Evolutionary conservation across 2,797 vertebrate genomes (phyloP).

Genomic region (Gymnothorax javanicus): DNA sequence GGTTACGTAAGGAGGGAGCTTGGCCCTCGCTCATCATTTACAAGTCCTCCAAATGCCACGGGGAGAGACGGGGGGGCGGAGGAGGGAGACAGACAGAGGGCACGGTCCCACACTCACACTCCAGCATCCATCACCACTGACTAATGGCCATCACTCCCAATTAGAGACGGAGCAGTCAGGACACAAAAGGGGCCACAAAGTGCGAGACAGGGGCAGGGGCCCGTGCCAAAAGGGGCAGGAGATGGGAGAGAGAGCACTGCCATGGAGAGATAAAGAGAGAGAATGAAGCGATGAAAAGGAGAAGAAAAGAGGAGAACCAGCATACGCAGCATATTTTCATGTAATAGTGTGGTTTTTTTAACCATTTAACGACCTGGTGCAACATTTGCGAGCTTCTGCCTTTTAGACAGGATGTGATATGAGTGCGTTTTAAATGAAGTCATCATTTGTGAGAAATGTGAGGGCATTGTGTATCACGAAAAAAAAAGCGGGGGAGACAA

Average conservation of each 20-base stretch:
- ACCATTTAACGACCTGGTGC: not conserved
- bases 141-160: constrained; percentile 24
- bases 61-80: constrained; percentile 11
- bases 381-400: no score
- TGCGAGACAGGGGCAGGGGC: not conserved
- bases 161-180: constrained; percentile 14
- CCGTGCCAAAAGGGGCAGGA: not conserved
- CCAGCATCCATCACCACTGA: not conserved
- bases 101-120: constrained; percentile 3
- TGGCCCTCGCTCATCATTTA: not conserved
- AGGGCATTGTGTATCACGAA: no score
- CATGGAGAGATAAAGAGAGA: not conserved
- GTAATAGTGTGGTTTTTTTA: not conserved
- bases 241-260: not conserved
- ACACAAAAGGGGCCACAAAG: not conserved
- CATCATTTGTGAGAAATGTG: no score
- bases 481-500: no score
- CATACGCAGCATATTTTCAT: not conserved
- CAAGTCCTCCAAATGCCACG: not conserved
- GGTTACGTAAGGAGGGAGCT: constrained; percentile 41
- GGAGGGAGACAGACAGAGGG: not conserved
- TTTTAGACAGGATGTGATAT: no score
- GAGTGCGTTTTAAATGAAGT: no score
- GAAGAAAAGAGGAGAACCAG: not conserved
- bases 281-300: not conserved